Evolutionary conservation across 1,140 invertebrate species (phyloP).

Genomic region (Drosophila equinoxialis): DNA sequence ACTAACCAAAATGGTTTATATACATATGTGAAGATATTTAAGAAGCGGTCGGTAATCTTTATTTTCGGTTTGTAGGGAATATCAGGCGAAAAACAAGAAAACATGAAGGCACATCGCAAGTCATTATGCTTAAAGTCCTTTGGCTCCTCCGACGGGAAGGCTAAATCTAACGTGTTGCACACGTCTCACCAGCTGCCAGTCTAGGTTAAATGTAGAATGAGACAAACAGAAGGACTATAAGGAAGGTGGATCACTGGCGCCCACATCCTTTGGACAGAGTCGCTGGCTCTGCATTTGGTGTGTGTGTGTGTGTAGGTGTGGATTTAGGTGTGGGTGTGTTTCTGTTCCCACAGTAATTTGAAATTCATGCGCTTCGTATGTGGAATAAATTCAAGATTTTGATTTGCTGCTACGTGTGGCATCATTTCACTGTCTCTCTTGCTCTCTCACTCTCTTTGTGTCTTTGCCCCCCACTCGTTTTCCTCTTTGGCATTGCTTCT

Average conservation of each 20-base stretch:
- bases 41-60: no score
- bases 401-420: constrained; percentile 78
- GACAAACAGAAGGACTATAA: neutral
- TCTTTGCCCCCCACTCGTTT: neutral
- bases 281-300: constrained; percentile 13
- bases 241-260: constrained; percentile 25
- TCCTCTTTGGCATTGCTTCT: neutral
- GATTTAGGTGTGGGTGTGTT: constrained; percentile 26
- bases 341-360: constrained; percentile 80
- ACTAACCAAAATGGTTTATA: no score
- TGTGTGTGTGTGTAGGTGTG: constrained; percentile 21
- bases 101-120: constrained; percentile 43
- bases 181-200: constrained; percentile 57
- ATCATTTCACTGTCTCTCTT: constrained; percentile 25
- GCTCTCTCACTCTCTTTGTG: neutral
- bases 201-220: constrained; percentile 18
- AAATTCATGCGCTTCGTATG: constrained; percentile 82
- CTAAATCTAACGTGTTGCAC: constrained; percentile 70
- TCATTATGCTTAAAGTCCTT: constrained; percentile 49
- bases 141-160: neutral
- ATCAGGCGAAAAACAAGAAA: neutral
- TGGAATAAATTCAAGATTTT: constrained; percentile 82
- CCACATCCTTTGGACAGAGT: constrained; percentile 9
- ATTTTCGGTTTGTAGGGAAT: neutral
- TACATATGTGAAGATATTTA: no score